Conservation (phyloP, 2,113 vertebrate species). For the Myotis brandtii region DNA sequence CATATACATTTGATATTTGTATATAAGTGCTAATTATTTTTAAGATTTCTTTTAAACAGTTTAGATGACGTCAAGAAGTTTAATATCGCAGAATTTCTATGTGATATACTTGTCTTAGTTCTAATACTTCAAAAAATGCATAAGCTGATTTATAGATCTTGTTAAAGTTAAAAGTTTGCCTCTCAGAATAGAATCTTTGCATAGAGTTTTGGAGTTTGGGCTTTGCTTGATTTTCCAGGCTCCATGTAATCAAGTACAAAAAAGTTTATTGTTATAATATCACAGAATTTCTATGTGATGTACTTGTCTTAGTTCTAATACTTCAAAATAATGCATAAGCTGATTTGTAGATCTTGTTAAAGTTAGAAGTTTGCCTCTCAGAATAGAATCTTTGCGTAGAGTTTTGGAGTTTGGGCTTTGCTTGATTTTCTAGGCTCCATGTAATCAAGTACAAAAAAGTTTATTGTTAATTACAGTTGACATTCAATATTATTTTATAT, state of each 20-base stretch:
- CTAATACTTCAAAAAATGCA: background rate
- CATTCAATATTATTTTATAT: too few relatives aligned
- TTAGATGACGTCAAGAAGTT: background rate
- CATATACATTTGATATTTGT: background rate
- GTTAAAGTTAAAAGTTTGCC: conserved; percentile 42
- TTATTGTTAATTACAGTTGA: too few relatives aligned
- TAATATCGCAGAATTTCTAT: background rate
- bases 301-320: conserved; percentile 14
- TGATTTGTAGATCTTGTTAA: background rate
- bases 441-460: background rate
- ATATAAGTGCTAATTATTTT: background rate
- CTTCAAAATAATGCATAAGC: background rate
- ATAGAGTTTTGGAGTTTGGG: background rate
- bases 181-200: conserved; percentile 21
- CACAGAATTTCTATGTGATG: background rate
- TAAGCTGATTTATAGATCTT: background rate
- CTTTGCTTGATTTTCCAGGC: conserved; percentile 24
- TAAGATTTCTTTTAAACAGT: conserved; percentile 19
- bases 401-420: background rate
- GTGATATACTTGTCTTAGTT: background rate
- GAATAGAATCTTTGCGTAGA: background rate
- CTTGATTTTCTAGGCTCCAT: background rate
- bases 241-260: background rate
- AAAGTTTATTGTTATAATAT: background rate
- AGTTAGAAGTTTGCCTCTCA: conserved; percentile 36